Base-by-base conservation (phyloP, 2,113 vertebrate species). In the Cololabis saira region DNA sequence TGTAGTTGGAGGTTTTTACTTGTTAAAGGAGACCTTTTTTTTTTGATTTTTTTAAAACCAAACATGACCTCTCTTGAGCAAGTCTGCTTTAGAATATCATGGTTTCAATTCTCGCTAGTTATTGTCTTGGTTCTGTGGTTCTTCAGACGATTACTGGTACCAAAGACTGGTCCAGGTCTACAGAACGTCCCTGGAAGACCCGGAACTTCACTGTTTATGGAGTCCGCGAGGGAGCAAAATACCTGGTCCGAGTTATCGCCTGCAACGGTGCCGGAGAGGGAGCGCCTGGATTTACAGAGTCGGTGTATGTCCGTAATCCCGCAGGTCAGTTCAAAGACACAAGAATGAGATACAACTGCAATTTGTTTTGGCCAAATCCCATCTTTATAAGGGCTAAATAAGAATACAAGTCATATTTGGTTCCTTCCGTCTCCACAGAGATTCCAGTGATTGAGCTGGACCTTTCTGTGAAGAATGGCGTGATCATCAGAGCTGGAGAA, bases 161-260 rank as follows among this genome's bases (percentile, higher is more conserved):
- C 43, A 97, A 96, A 2, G 98, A 99, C 81, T 99, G 98, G 98
- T 98, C 97, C 58, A 95, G 97, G 72, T 94, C 94, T 79, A 99
- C 95, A 62, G 97, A 97, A 21, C 96, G 95, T 52, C 92, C 93
- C 33, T 90, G 94, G 79, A 99, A 96, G 79, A 85, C 54, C 50
- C 88, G 81, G 19, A 83, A 91, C 18, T 98, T 95, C 64, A 95
- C 95, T 0, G 95, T 99, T 45, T 95, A 85, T 82, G 96, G 95
- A 75, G 96, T 99, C 56, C 93, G 98, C 84, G 97, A 99, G 82
- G 94, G 95, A 55, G 97, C 96, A 1, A 98, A 99, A 85, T 99
- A 99, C 55, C 90, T 91, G 53, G 91, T 99, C 68, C 92, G 96
- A 41, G 97, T 99, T 51, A 95, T 94, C 12, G 98, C 96, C 1